Evolutionary conservation across 2,113 vertebrate species (phyloP).

Genomic region (Coreoperca whiteheadi): DNA sequence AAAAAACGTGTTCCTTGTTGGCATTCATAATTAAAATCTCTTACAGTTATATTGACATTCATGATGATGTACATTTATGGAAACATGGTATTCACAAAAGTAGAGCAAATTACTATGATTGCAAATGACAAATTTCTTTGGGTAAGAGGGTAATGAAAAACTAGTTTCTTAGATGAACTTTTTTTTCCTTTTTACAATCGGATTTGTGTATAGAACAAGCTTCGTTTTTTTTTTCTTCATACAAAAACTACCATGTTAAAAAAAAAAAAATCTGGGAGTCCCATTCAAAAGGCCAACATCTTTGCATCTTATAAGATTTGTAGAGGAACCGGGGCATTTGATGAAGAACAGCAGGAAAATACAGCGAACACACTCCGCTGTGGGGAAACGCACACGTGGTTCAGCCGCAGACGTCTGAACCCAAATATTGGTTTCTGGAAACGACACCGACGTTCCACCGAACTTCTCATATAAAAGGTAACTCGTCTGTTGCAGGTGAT

Average conservation of each 20-base stretch:
- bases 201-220: conserved; percentile 84
- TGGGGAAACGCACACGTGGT: conserved; percentile 35
- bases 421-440: conserved; percentile 65
- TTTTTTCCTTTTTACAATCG: conserved; percentile 73
- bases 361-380: conserved; percentile 46
- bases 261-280: conserved; percentile 71
- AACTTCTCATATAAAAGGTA: conserved; percentile 65
- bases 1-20: conserved; percentile 83
- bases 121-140: conserved; percentile 88
- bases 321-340: conserved; percentile 50
- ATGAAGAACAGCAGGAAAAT: conserved; percentile 40
- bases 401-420: conserved; percentile 60
- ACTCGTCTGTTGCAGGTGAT: conserved; percentile 57
- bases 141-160: conserved; percentile 86
- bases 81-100: conserved; percentile 86
- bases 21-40: conserved; percentile 87
- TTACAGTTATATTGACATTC: conserved; percentile 91
- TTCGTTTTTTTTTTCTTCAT: conserved; percentile 78
- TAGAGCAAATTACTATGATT: conserved; percentile 84
- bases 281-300: conserved; percentile 76
- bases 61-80: conserved; percentile 86
- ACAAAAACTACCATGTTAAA: conserved; percentile 78
- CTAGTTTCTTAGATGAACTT: conserved; percentile 66
- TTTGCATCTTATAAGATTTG: conserved; percentile 59
- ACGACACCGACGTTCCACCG: conserved; percentile 54